Percentiles rank a stretch among this genome's conserved stretches.
Evolutionary conservation across 2,888 invertebrate genomes (phyloP).

Genomic region (Ceriagrion tenellum): DNA sequence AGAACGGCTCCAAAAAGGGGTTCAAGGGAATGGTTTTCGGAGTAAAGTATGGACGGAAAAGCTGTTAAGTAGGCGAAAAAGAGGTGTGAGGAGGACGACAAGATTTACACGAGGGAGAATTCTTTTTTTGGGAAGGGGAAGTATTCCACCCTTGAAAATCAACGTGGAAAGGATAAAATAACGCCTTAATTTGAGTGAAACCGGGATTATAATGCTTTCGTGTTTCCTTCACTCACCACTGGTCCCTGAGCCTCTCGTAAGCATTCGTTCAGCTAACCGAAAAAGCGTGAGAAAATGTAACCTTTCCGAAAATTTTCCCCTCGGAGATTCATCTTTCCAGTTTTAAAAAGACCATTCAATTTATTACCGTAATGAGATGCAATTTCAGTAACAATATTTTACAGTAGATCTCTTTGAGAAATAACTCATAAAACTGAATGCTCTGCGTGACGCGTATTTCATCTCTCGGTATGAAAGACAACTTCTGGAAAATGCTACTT

Average conservation of each 20-base stretch:
- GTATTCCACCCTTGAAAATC: background rate
- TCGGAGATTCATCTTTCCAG: too few species aligned
- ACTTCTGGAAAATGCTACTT: too few species aligned
- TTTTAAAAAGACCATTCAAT: too few species aligned
- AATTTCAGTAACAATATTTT: too few species aligned
- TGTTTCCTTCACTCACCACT: background rate
- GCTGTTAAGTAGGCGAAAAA: background rate
- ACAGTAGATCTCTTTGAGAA: too few species aligned
- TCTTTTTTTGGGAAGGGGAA: background rate
- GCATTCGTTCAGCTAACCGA: background rate
- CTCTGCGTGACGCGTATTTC: too few species aligned
- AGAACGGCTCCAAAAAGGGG: background rate
- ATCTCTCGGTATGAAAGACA: too few species aligned
- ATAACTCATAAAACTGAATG: too few species aligned
- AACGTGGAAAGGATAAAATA: background rate
- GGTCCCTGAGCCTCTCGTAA: background rate
- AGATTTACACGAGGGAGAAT: background rate
- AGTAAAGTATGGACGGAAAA: background rate
- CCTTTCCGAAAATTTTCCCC: too few species aligned
- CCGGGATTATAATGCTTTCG: background rate
- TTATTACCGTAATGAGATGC: too few species aligned
- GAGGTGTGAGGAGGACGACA: background rate
- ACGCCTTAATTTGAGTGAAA: background rate
- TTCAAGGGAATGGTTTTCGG: background rate
- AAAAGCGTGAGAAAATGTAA: background rate